A percentile compares a stretch with the other conserved stretches of the same genome.
Evolutionary conservation across 1,140 invertebrate species (phyloP).

Genomic region (Drosophila nebulosa): DNA sequence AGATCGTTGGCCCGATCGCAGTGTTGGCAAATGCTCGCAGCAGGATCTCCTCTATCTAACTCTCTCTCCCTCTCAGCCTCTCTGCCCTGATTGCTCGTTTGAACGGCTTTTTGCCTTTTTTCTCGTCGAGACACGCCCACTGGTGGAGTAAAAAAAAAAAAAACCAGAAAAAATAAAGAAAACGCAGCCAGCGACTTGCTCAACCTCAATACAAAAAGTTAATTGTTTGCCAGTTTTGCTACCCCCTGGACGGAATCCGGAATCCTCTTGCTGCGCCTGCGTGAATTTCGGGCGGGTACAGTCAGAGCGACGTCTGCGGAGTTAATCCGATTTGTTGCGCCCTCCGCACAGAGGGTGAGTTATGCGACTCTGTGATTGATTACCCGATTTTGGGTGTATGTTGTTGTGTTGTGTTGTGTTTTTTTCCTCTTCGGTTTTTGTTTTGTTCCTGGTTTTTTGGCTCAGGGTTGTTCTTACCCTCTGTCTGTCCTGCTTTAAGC

Average conservation of each 20-base stretch:
- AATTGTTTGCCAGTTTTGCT: conserved; percentile 52
- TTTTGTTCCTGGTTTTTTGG: neutral
- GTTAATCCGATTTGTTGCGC: conserved; percentile 76
- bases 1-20: conserved; percentile 6
- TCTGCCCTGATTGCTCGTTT: conserved; percentile 24
- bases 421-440: neutral
- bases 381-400: conserved; percentile 48
- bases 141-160: neutral
- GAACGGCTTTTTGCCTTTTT: conserved; percentile 15
- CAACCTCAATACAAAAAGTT: conserved; percentile 68
- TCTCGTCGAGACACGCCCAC: conserved; percentile 28
- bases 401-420: neutral
- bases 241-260: conserved; percentile 38
- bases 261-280: conserved; percentile 51
- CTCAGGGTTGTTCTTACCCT: conserved; percentile 30
- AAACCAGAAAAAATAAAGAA: neutral
- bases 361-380: conserved; percentile 74
- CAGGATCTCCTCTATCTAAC: neutral
- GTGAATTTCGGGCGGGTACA: conserved; percentile 60
- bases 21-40: conserved; percentile 53
- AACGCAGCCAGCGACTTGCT: conserved; percentile 12
- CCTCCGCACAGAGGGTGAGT: conserved; percentile 58
- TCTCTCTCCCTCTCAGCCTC: neutral
- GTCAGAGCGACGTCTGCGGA: conserved; percentile 46
- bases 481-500: neutral